These are phyloP conservation scores for Beroe forskalii DNA, from an alignment of 37 sponge, comb jelly and placozoan genomes.

Conservation along the genomic window DNA sequence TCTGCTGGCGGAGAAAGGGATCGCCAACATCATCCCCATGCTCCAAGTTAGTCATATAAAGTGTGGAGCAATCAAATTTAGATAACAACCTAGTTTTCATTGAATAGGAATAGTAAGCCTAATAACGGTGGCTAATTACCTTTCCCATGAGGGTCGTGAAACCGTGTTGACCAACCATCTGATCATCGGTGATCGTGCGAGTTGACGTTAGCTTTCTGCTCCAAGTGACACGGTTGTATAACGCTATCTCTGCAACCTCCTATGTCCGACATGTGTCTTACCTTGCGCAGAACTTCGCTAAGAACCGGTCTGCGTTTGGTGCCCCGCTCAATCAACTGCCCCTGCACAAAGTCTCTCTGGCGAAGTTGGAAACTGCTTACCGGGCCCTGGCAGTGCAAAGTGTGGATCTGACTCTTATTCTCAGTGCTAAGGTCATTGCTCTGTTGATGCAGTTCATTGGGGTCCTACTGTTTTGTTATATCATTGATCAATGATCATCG, in stretches of 20 bases:
- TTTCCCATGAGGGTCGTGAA: too few species aligned
- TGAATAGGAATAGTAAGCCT: too few species aligned
- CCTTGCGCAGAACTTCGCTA: slow-evolving; percentile 77
- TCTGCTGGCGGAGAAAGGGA: slow-evolving; percentile 28
- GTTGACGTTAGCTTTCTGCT: too few species aligned
- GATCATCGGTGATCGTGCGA: too few species aligned
- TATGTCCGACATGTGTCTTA: slow-evolving; percentile 78
- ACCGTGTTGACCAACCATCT: too few species aligned
- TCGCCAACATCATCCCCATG: slow-evolving; percentile 59
- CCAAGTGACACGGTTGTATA: slow-evolving; percentile 88
- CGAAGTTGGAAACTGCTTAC: slow-evolving; percentile 77
- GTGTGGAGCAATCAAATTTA: too few species aligned
- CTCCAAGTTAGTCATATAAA: not conserved
- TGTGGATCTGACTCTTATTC: slow-evolving; percentile 10
- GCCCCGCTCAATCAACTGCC: slow-evolving; percentile 70
- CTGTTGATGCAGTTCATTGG: not conserved
- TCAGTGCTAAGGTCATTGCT: slow-evolving; percentile 6
- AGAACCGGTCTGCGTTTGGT: slow-evolving; percentile 79
- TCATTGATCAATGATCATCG: too few species aligned
- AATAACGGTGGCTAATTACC: too few species aligned
- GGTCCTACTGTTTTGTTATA: too few species aligned
- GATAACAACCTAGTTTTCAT: too few species aligned
- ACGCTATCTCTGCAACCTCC: slow-evolving; percentile 74
- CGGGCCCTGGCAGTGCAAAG: slow-evolving; percentile 12
- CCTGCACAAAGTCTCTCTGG: slow-evolving; percentile 83